Percentiles rank a stretch among this genome's conserved stretches.
Conservation (phyloP, 2,888 invertebrate genomes). For the Drosophila ustulata region DNA sequence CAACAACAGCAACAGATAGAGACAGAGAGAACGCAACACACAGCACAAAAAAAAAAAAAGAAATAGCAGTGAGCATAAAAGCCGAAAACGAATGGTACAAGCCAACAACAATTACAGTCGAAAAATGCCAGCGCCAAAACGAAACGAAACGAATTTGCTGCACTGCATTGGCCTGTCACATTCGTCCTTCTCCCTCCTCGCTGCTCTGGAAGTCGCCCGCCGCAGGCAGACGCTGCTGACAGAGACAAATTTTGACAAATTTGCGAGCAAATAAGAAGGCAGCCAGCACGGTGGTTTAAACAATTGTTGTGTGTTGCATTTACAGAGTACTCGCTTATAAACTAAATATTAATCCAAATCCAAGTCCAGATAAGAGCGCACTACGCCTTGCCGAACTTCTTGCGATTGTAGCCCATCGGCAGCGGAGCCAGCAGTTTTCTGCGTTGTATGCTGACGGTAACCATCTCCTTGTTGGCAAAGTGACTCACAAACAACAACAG, state of each 20-base stretch:
- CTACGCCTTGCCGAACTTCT: constrained; percentile 87
- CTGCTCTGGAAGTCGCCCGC: background rate
- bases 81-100: constrained; percentile 51
- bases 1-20: constrained; percentile 46
- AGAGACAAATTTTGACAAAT: constrained; percentile 67
- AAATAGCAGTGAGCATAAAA: constrained; percentile 18
- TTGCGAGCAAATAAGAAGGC: constrained; percentile 4
- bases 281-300: constrained; percentile 3
- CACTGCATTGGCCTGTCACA: constrained; percentile 62
- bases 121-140: constrained; percentile 75
- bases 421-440: constrained; percentile 89
- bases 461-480: constrained; percentile 89
- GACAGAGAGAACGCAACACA: constrained; percentile 6
- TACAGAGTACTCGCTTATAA: constrained; percentile 8
- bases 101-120: constrained; percentile 57
- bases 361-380: background rate
- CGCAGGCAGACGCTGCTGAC: constrained; percentile 27
- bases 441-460: constrained; percentile 91
- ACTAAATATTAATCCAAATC: background rate
- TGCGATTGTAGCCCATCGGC: constrained; percentile 89
- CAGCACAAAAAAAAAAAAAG: background rate
- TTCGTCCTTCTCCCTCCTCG: background rate
- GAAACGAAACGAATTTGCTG: constrained; percentile 58
- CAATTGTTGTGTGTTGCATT: constrained; percentile 15
- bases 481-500: constrained; percentile 91